Conservation (phyloP, 2,888 invertebrate genomes). For the Ethmia dodecea region DNA sequence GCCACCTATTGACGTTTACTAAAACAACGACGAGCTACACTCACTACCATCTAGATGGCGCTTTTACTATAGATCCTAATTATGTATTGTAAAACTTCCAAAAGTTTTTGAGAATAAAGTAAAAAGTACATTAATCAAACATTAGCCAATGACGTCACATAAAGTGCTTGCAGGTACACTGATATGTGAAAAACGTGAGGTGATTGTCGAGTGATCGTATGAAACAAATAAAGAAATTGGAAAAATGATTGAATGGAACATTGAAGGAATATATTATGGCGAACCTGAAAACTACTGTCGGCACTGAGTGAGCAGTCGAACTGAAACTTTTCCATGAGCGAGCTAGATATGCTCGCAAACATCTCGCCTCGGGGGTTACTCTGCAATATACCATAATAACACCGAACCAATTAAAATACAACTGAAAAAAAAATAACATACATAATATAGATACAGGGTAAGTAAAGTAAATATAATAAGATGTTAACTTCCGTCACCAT, state of each 20-base stretch:
- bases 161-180: too few relatives aligned
- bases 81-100: too few relatives aligned
- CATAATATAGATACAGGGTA: too few relatives aligned
- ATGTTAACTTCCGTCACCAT: conserved; percentile 6
- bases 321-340: conserved; percentile 88
- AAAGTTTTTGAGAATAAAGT: too few relatives aligned
- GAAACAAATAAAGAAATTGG: conserved; percentile 17
- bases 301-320: conserved; percentile 86
- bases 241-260: conserved; percentile 49
- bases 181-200: conserved; percentile 4
- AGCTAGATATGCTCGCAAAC: conserved; percentile 89
- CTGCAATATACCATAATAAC: conserved; percentile 74
- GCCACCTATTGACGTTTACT: too few relatives aligned
- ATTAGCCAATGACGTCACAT: too few relatives aligned
- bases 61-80: too few relatives aligned
- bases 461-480: not conserved
- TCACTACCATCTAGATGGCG: too few relatives aligned
- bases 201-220: conserved; percentile 1
- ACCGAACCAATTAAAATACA: conserved; percentile 17
- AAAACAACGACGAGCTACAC: too few relatives aligned
- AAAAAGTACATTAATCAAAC: too few relatives aligned
- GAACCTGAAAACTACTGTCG: conserved; percentile 86
- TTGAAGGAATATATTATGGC: too few relatives aligned
- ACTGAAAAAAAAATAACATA: conserved; percentile 15
- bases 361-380: conserved; percentile 88